Base-by-base conservation (phyloP, 2,797 vertebrate species). In the Chromobotia macracanthus region DNA sequence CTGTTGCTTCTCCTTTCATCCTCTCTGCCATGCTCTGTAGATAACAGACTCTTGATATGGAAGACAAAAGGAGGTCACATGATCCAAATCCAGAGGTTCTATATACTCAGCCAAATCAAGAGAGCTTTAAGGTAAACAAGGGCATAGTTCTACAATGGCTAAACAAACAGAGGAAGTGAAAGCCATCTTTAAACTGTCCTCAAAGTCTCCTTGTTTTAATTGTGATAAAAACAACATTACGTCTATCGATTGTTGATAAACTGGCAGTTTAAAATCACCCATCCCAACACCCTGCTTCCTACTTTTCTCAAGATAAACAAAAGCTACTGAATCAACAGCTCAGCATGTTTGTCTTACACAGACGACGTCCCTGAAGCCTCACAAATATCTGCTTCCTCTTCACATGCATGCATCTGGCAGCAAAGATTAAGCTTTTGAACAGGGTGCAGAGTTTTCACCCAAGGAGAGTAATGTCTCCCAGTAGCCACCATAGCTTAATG, bases 1-100 rank as follows among this genome's bases (percentile, higher is more conserved):
- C 87, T 91, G 87, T 91, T 93, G 90, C 91, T 86, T 56, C 56
- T 85, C 83, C 86, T 89, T 90, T 89, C 88, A 89, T 91, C 89
- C 82, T 73, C 80, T 84, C 87, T 80, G 55, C 51, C 80, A 87
- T 89, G 79, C 87, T 89, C 89, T 88, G 87, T 89, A 89, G 87
- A 82, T 74, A 55, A 72, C 78, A 79, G 70, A 31, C 77, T 67
- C 70, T 61, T 31, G 63, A 77, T 83, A 83, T 87, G 44, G 84
- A 79, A 79, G 79, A 81, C 88, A 87, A 87, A 86, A 82, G 83
- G 80, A 87, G 87, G 55, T 77, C 77, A 82, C 64, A 50, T 53
- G 51, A 48, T 79, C 64, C 69, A 70, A 61, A 77, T 78, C 70
- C 67, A 50, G 46, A 3, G 18, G 10, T 60, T 68, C n/a, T 46